A percentile compares a stretch with the other conserved stretches of the same genome.
phyloP scores from a whole-genome alignment of 2,888 invertebrate genomes.

The Dione vanillae region DNA sequence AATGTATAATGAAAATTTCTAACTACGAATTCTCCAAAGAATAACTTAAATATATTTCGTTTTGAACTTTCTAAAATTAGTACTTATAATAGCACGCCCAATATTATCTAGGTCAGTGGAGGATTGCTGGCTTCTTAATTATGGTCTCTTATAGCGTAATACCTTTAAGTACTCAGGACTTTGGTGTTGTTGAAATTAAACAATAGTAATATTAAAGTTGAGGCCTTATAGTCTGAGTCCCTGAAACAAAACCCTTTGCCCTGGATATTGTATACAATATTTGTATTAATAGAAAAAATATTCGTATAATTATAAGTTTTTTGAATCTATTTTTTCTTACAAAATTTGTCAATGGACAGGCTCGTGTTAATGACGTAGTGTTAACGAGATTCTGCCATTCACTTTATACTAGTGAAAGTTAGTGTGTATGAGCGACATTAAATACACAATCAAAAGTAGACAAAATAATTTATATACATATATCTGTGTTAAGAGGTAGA shows the following conservation, averaged over 20 bases:
- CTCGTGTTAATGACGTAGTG: too few relatives aligned
- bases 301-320: too few relatives aligned
- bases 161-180: constrained; percentile 42
- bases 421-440: too few relatives aligned
- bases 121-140: constrained; percentile 40
- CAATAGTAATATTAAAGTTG: constrained; percentile 44
- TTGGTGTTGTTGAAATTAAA: constrained; percentile 35
- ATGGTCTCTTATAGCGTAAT: constrained; percentile 43
- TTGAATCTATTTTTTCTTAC: too few relatives aligned
- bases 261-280: constrained; percentile 13
- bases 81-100: constrained; percentile 9
- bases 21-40: neutral
- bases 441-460: too few relatives aligned
- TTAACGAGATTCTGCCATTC: too few relatives aligned
- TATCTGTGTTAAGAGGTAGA: too few relatives aligned
- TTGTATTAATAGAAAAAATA: neutral
- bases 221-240: constrained; percentile 36
- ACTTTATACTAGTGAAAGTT: too few relatives aligned
- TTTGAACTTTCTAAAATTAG: constrained; percentile 8
- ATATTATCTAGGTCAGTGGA: constrained; percentile 38
- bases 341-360: too few relatives aligned
- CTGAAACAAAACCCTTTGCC: constrained; percentile 35
- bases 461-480: too few relatives aligned
- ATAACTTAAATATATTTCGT: neutral
- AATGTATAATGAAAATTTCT: neutral